A percentile compares a stretch with the other conserved stretches of the same genome.
phyloP scores from a whole-genome alignment of 23 tunicate species.

The Clavelina lepadiformis region DNA sequence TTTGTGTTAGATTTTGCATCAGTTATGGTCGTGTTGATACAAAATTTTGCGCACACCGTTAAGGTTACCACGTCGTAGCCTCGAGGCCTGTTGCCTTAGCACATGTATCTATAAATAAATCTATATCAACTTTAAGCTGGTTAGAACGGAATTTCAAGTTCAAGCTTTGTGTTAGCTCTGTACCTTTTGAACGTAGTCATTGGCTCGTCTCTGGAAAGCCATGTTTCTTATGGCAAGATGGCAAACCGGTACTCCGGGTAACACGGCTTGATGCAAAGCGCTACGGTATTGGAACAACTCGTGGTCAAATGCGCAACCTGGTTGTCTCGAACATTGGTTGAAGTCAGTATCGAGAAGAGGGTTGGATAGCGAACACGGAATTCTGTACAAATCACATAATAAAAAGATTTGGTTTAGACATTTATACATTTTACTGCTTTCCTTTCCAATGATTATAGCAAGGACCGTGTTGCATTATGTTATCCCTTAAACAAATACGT shows the following conservation, averaged over 20 bases:
- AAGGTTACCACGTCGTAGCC: too few relatives aligned
- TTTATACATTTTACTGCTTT: too few relatives aligned
- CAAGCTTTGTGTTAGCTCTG: too few relatives aligned
- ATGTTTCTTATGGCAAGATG: slow-evolving; percentile 58
- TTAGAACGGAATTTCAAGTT: too few relatives aligned
- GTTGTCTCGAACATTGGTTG: slow-evolving; percentile 30
- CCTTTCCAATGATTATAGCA: too few relatives aligned
- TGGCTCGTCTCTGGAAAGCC: slow-evolving; percentile 22
- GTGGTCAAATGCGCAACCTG: slow-evolving; percentile 68
- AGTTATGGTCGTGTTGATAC: too few relatives aligned
- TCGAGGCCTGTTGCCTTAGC: too few relatives aligned
- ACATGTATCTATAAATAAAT: too few relatives aligned
- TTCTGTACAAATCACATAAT: slow-evolving; percentile 6
- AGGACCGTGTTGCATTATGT: too few relatives aligned
- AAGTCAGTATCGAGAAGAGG: slow-evolving; percentile 27
- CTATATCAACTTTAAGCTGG: too few relatives aligned
- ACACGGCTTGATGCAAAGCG: slow-evolving; percentile 43
- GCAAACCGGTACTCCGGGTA: slow-evolving; percentile 82
- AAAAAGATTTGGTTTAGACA: not conserved
- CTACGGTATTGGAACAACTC: slow-evolving; percentile 31
- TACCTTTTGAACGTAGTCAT: slow-evolving; percentile 7
- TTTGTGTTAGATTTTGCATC: not conserved
- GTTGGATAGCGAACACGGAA: slow-evolving; percentile 43
- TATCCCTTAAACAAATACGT: too few relatives aligned
- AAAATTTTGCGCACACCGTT: too few relatives aligned